Evolutionary conservation across 64 coral and sea anemone species (phyloP), one percentile per base, ranked within the genome.

Genomic region (Montipora capricornis): DNA sequence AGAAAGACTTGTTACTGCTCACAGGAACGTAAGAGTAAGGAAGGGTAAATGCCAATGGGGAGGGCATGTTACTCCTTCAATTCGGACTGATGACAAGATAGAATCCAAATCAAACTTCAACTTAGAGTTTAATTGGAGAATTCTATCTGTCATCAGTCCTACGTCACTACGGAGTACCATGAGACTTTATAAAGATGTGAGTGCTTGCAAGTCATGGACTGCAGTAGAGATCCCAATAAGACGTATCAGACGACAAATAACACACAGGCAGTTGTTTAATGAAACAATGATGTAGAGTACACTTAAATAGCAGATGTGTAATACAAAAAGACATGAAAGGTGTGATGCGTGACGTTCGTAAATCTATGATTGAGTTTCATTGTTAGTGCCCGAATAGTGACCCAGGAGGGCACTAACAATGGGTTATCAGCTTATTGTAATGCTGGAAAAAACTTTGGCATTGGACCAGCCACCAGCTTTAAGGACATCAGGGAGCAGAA

Each of bases 11-110:
- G 70, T 3, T 22, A 74, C n/a, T 3, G 70, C 0, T 74, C 70
- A 74, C 70, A 74, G n/a, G 70, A 74, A 74, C 70, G 70, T 44
- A 74, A 20, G 70, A 74, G 70, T 24, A 74, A 29, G 70, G 70
- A 22, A 74, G 70, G 70, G 70, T 4, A 74, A 5, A 66, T 3
- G 6, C 3, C 3, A 66, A 66, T 11, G 15, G 61, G 61, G 61
- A 66, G 61, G 61, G 11, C 61, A 66, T 66, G 61, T 74, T 74
- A 74, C 70, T 29, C 70, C 70, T 26, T 26, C 26, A 20, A 24
- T 74, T 20, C 24, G 70, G 70, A 74, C 9, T 74, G 70, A 24
- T 20, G n/a, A 74, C 70, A 74, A 29, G 19, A 74, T 74, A 24
- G 70, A 74, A 74, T 74, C 70, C 70, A 74, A 74, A 74, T 74